Conservation (phyloP, 2,888 invertebrate genomes). For the Eupithecia subfuscata region DNA sequence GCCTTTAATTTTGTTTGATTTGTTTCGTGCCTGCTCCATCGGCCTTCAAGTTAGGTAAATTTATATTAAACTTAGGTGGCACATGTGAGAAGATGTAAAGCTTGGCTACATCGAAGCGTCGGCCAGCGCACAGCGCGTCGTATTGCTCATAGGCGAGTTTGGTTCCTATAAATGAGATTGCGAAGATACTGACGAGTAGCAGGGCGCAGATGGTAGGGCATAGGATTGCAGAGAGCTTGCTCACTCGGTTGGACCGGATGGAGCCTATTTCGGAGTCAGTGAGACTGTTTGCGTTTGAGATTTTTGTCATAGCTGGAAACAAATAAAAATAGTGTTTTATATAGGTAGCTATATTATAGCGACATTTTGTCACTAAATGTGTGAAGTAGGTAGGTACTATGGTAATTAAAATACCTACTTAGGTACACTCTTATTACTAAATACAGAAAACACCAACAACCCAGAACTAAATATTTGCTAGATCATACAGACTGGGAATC, state of each 20-base stretch:
- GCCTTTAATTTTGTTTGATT: not conserved
- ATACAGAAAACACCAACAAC: too few relatives aligned
- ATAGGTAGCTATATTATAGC: too few relatives aligned
- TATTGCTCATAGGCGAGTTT: conserved; percentile 71
- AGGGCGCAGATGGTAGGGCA: conserved; percentile 72
- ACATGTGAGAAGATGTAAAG: conserved; percentile 57
- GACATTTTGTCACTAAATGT: too few relatives aligned
- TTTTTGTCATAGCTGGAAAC: conserved; percentile 65
- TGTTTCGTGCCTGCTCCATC: not conserved
- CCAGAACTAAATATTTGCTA: too few relatives aligned
- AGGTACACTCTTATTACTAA: too few relatives aligned
- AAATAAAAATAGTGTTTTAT: too few relatives aligned
- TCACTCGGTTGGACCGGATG: conserved; percentile 49
- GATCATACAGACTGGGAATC: too few relatives aligned
- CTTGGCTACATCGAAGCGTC: conserved; percentile 62
- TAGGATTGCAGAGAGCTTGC: conserved; percentile 66
- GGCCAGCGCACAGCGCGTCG: conserved; percentile 58
- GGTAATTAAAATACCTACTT: too few relatives aligned
- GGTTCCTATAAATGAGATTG: conserved; percentile 62
- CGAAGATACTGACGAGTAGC: conserved; percentile 63
- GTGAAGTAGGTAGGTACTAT: too few relatives aligned
- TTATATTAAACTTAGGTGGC: conserved; percentile 7
- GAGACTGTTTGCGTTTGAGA: conserved; percentile 53
- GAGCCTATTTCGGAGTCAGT: conserved; percentile 69
- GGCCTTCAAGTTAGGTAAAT: not conserved